phyloP scores from a whole-genome alignment of 2,113 vertebrate species.

The Colinus virginianus region DNA sequence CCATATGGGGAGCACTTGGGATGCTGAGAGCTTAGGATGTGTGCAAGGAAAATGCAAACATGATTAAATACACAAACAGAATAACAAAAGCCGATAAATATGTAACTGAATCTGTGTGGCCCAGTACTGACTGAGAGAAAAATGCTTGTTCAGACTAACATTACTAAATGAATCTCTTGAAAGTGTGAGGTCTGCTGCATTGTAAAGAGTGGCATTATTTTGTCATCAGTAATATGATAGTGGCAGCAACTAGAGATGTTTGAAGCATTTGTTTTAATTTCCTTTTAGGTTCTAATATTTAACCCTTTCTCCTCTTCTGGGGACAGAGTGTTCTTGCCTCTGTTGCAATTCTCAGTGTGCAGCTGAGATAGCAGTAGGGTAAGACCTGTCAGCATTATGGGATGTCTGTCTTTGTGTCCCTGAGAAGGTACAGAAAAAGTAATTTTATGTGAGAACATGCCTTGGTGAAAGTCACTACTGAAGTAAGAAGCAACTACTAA shows the following conservation, averaged over 20 bases:
- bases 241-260: background rate
- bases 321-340: background rate
- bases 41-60: conserved; percentile 62
- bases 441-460: background rate
- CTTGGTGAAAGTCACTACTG: conserved; percentile 15
- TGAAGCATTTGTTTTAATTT: conserved; percentile 10
- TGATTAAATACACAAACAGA: conserved; percentile 67
- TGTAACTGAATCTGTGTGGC: conserved; percentile 65
- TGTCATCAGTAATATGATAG: conserved; percentile 34
- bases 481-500: background rate
- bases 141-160: conserved; percentile 60
- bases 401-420: background rate
- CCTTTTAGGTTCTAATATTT: conserved; percentile 8
- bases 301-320: conserved; percentile 5
- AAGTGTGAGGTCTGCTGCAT: conserved; percentile 29
- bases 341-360: background rate
- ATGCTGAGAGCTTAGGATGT: conserved; percentile 44
- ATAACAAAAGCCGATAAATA: conserved; percentile 78
- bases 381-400: background rate
- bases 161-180: conserved; percentile 63
- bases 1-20: background rate
- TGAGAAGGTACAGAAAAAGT: background rate
- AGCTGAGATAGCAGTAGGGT: background rate
- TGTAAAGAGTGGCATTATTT: conserved; percentile 18
- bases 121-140: conserved; percentile 63